Base-by-base conservation (phyloP, 2,797 vertebrate genomes). In the Scolopax bukidnonensis region DNA sequence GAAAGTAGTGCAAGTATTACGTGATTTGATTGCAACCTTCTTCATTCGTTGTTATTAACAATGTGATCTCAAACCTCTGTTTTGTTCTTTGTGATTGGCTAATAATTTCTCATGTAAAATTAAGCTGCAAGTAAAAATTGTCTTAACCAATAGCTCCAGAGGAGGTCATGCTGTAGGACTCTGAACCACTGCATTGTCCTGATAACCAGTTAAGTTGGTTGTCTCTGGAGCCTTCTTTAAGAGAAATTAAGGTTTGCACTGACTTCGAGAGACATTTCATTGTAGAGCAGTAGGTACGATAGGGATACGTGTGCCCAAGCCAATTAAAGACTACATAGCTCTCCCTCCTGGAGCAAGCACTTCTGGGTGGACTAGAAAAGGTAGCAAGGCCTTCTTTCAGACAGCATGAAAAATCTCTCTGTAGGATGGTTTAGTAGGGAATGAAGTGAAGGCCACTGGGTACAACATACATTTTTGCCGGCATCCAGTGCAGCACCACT, bases 361-460 rank as follows among this genome's bases (percentile, higher is more conserved):
- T 79, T 91, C 43, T 84, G 74, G 67, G n/a, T 89, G 87, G 87
- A 57, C 75, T 93, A 33, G 33, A 61, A 90, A 87, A 87, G 38
- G 17, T 38, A 77, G 32, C 19, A 28, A 77, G 45, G 27, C 8
- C n/a, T 69, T 24, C 51, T 93, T 84, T 91, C 69, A 94, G 65
- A 32, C 53, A 67, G 45, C 36, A 9, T 73, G 59, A 83, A 80
- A 79, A 74, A 61, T 63, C 21, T 85, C 38, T 32, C 20, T n/a
- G 7, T 57, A 61, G 48, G 45, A 28, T 84, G 32, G 51, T 60
- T 87, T 63, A 76, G 47, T 30, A 63, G 40, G 54, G 63, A 53
- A n/a, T 83, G 65, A 80, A 65, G 43, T 38, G 32, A 85, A 87
- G 54, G 50, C 10, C 25, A 10, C 19, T 68, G 64, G 21, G 64